Base-by-base conservation (phyloP, 2,797 vertebrate genomes). In the Gallinago stenura region DNA sequence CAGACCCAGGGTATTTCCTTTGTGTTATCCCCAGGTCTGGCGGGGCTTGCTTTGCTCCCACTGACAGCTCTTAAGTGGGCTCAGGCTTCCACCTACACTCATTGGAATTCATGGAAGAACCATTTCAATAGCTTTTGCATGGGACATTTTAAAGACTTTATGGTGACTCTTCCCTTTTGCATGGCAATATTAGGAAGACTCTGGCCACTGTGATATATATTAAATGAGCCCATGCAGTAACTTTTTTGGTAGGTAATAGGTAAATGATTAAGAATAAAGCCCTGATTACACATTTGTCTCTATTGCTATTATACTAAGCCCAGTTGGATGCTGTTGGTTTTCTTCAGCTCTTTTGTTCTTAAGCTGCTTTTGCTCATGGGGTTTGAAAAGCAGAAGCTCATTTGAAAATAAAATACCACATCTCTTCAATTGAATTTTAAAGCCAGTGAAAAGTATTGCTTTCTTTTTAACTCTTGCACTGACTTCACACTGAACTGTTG, bases 311-410 rank as follows among this genome's bases (percentile, higher is more conserved):
- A 48, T 48, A 43, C 65, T 85, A 62, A 82, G 33, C 62, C 75
- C 41, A 53, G 60, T 69, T 3, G 65, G 65, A 91, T 62, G 12
- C 76, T 3, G 3, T 71, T 41, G 69, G 48, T 94, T 86, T 80
- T 51, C 43, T 64, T 69, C 72, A 60, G 0, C 8, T 50, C 60
- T 46, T 82, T 90, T 87, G 68, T 84, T 88, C 57, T 26, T 84
- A 77, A 87, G 39, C 50, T 89, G 73, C 31, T 80, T 96, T 89
- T 92, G n/a, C 66, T 94, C n/a, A 46, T 60, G 89, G 50, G 15
- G 15, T 86, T 96, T 95, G 89, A 71, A 95, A 95, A 84, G 56
- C 81, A 89, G 86, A 80, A 73, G 20, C 57, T 92, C 20, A 35
- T 80, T 93, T 43, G 71, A 75, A 94, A 93, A 89, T 66, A 62